phyloP scores from a whole-genome alignment of 1,140 invertebrate species.

The Hormaphis cornu region DNA sequence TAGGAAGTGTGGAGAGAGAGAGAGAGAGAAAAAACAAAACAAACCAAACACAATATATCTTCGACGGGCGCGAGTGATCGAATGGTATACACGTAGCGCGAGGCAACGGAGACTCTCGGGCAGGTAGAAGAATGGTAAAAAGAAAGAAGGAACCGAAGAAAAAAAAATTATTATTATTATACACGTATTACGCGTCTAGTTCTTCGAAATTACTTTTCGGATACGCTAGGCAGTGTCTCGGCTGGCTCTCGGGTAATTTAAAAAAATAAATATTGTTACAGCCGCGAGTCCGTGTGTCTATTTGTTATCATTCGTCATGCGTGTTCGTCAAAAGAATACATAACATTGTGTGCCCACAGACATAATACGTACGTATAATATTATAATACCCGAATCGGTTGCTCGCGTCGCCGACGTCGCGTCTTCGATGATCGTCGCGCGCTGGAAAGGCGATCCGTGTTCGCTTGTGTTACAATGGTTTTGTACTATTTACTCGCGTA shows the following conservation, averaged over 20 bases:
- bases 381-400: not conserved
- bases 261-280: slow-evolving; percentile 32
- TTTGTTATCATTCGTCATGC: slow-evolving; percentile 33
- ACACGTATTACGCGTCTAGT: too few species aligned
- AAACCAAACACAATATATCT: not conserved
- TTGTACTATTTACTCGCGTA: not conserved
- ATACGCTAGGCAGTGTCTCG: slow-evolving; percentile 26
- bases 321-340: slow-evolving; percentile 26
- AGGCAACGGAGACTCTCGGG: not conserved
- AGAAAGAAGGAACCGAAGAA: not conserved
- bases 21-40: slow-evolving; percentile 6
- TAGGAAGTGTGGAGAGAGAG: not conserved
- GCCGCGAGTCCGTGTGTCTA: slow-evolving; percentile 24
- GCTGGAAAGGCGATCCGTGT: not conserved
- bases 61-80: not conserved
- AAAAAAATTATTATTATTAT: too few species aligned
- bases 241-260: slow-evolving; percentile 22
- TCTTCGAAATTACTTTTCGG: slow-evolving; percentile 27
- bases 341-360: too few species aligned
- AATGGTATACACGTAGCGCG: too few species aligned
- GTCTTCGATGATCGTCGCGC: not conserved
- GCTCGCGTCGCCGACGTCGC: not conserved
- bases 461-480: not conserved
- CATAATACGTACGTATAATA: not conserved
- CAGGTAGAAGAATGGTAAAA: not conserved